Base-by-base conservation (phyloP, 2,113 vertebrate species). In the Anser cygnoides region DNA sequence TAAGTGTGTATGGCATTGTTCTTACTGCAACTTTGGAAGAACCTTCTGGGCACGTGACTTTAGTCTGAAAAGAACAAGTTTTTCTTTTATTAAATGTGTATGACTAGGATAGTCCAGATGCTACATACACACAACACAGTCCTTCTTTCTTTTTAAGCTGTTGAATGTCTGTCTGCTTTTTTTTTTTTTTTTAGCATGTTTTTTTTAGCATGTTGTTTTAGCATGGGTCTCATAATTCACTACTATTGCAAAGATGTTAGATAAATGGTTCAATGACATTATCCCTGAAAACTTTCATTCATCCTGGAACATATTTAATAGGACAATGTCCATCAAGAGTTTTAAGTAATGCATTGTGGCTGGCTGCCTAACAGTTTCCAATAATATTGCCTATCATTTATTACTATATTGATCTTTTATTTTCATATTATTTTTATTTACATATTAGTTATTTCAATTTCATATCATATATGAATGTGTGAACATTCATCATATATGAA, bases 101-200 rank as follows among this genome's bases (percentile, higher is more conserved):
- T 63, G 13, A 44, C 61, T 26, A 79, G 7, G 12, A 59, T 75
- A 62, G 82, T 84, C 5, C 18, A 79, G n/a, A 50, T 18, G 9
- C 7, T 46, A 23, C 17, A 49, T 63, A 26, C 3, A 43, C 0
- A 3, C 1, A 16, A 10, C 43, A 50, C 3, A 44, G 16, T 41
- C 13, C 65, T 63, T 28, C 67, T 67, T 5, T 31, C 33, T 84
- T 46, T 31, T 67, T 28, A 6, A 59, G 37, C 17, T 78, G 6
- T 50, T 6, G 46, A 79, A 13, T 15, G 17, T 4, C 14, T 77
- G 16, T 62, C 41, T 81, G 8, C 10, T 41, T 21, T 39, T 4
- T 81, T 54, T 43, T 26, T 31, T 49, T 9, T 4, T 86, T 66
- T 55, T 21, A 52, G 59, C 70, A n/a, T 77, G 5, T 29, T 15